Evolutionary conservation across 2,888 invertebrate species (phyloP).

Genomic region (Herminia tarsipennalis): DNA sequence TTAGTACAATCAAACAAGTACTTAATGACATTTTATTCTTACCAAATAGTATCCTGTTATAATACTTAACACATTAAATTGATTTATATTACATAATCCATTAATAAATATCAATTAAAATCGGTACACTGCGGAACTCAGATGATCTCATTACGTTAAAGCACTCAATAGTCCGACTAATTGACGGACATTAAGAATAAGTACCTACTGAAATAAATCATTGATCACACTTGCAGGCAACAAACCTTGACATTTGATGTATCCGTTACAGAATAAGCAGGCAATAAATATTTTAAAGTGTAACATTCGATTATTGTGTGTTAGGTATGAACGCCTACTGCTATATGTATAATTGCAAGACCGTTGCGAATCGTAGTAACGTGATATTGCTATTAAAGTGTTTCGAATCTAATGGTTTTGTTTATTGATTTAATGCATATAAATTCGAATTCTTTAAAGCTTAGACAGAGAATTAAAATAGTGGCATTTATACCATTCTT

Average conservation of each 20-base stretch:
- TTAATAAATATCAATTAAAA: constrained; percentile 1
- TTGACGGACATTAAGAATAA: constrained; percentile 11
- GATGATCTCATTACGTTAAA: constrained; percentile 8
- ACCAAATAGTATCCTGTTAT: background rate
- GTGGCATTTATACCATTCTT: no score
- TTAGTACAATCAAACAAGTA: background rate
- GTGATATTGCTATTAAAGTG: background rate
- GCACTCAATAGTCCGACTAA: constrained; percentile 7
- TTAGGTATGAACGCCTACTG: constrained; percentile 21
- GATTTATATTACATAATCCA: background rate
- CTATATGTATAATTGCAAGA: constrained; percentile 7
- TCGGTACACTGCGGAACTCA: constrained; percentile 5
- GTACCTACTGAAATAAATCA: constrained; percentile 31
- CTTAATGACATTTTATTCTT: background rate
- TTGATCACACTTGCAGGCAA: constrained; percentile 39
- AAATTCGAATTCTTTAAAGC: no score
- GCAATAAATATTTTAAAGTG: constrained; percentile 51
- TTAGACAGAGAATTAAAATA: no score
- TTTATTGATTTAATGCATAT: no score
- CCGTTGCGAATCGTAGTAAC: constrained; percentile 8
- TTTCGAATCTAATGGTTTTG: background rate
- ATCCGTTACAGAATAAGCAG: constrained; percentile 57
- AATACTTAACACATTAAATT: background rate
- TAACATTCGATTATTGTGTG: constrained; percentile 52
- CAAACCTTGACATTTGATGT: constrained; percentile 69